Conservation (phyloP, 2,888 invertebrate species). For the Drosophila demipolita region DNA sequence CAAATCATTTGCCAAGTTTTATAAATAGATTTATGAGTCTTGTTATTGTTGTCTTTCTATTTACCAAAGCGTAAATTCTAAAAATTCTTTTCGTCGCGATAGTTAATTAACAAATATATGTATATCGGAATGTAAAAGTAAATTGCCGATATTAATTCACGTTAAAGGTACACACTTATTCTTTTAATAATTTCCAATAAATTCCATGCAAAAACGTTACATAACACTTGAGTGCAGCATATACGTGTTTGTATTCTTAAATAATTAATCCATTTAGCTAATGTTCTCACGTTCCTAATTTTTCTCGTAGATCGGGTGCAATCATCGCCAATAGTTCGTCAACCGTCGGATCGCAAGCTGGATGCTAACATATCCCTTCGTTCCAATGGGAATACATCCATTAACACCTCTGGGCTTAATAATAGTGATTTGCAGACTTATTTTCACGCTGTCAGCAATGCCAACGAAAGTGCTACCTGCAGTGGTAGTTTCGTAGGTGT, state of each 20-base stretch:
- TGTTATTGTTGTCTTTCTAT: constrained; percentile 2
- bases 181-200: not conserved
- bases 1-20: constrained; percentile 38
- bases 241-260: no score
- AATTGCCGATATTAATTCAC: not conserved
- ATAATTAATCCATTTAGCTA: not conserved
- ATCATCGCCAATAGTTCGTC: constrained; percentile 83
- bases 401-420: constrained; percentile 72
- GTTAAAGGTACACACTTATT: not conserved
- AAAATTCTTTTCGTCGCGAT: constrained; percentile 21
- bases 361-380: constrained; percentile 82
- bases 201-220: not conserved
- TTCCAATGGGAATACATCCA: constrained; percentile 80
- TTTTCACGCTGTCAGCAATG: constrained; percentile 60
- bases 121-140: constrained; percentile 32
- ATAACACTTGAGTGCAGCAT: not conserved
- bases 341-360: constrained; percentile 84
- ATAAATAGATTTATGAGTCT: constrained; percentile 41
- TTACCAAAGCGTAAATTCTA: constrained; percentile 7
- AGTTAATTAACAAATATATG: constrained; percentile 26
- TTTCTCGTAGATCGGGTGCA: constrained; percentile 82
- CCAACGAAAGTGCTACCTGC: constrained; percentile 59
- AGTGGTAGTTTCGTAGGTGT: constrained; percentile 38
- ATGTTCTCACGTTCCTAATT: not conserved
- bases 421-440: constrained; percentile 78